Evolutionary conservation across 2,888 invertebrate species (phyloP).

Genomic region (Diarsia brunnea): DNA sequence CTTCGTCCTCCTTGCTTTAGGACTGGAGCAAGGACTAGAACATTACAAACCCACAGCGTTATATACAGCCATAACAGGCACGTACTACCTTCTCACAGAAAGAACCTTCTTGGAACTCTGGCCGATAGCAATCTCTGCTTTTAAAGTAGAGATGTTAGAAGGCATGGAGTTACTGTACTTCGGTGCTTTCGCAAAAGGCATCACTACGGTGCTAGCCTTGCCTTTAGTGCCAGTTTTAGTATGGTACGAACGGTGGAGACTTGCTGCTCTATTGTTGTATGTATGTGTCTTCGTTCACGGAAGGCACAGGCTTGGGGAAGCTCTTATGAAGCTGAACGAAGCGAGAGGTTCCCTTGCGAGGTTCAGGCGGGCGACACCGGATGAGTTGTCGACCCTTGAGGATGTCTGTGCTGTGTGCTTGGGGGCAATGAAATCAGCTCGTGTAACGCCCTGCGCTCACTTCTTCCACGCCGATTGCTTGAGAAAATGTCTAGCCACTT

Average conservation of each 20-base stretch:
- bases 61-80: slow-evolving; percentile 92
- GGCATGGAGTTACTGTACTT: slow-evolving; percentile 93
- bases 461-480: slow-evolving; percentile 95
- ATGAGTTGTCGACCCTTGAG: slow-evolving; percentile 93
- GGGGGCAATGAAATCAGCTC: slow-evolving; percentile 92
- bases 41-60: slow-evolving; percentile 93
- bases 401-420: slow-evolving; percentile 95
- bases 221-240: slow-evolving; percentile 90
- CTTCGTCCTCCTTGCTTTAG: slow-evolving; percentile 94
- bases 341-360: slow-evolving; percentile 92
- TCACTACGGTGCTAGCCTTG: slow-evolving; percentile 91
- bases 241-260: slow-evolving; percentile 90
- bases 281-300: slow-evolving; percentile 92
- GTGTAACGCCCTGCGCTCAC: slow-evolving; percentile 95
- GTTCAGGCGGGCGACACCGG: slow-evolving; percentile 92
- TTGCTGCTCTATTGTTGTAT: slow-evolving; percentile 91
- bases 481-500: slow-evolving; percentile 93
- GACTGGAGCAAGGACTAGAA: slow-evolving; percentile 94
- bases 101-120: slow-evolving; percentile 93
- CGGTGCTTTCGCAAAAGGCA: slow-evolving; percentile 91
- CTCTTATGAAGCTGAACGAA: slow-evolving; percentile 88
- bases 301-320: slow-evolving; percentile 91
- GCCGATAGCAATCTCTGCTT: slow-evolving; percentile 89
- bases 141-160: slow-evolving; percentile 92
- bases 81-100: slow-evolving; percentile 94